These are phyloP conservation scores for Bombus polaris DNA, from an alignment of 1,140 invertebrate genomes.

Conservation along the genomic window DNA sequence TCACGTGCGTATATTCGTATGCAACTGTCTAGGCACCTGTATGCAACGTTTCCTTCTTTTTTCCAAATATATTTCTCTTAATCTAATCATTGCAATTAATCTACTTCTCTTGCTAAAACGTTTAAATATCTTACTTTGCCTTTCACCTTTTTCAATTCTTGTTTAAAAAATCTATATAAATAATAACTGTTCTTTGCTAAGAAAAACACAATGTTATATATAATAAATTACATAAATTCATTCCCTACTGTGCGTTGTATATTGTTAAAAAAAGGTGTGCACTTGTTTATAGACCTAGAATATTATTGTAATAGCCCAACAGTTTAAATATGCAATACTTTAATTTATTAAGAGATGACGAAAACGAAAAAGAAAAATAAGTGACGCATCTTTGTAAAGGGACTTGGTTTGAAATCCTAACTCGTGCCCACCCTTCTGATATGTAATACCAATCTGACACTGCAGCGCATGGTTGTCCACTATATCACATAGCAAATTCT, in stretches of 20 bases:
- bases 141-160: neutral
- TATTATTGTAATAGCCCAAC: neutral
- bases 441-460: constrained; percentile 57
- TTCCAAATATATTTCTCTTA: constrained; percentile 25
- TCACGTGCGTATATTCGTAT: constrained; percentile 67
- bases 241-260: no score
- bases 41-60: neutral
- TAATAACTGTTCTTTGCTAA: neutral
- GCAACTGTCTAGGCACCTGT: constrained; percentile 18
- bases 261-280: neutral
- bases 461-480: constrained; percentile 40
- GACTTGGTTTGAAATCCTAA: constrained; percentile 40
- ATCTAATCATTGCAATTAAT: neutral
- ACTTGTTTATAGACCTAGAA: no score
- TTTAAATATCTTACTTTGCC: neutral
- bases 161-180: neutral
- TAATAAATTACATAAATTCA: neutral
- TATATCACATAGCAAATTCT: constrained; percentile 63
- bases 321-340: neutral
- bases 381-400: neutral
- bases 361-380: neutral
- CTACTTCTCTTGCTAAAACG: neutral
- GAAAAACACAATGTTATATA: neutral
- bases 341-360: neutral
- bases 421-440: constrained; percentile 45